A percentile compares a stretch with the other conserved stretches of the same genome.
phyloP scores from a whole-genome alignment of 2,888 invertebrate genomes.

The Luffia ferchaultella region DNA sequence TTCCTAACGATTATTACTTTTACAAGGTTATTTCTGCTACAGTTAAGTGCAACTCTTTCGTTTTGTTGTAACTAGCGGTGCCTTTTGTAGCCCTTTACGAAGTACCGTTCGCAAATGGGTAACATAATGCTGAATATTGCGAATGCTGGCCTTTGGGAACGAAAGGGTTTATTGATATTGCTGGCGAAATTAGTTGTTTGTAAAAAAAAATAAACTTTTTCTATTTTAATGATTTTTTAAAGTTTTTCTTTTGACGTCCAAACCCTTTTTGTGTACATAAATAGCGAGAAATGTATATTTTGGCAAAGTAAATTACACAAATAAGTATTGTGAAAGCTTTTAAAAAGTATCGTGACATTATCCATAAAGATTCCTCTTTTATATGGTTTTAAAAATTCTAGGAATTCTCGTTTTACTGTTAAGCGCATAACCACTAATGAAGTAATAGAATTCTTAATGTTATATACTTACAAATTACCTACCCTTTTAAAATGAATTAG shows the following conservation, averaged over 20 bases:
- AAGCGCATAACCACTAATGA: too few relatives aligned
- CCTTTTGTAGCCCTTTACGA: constrained; percentile 32
- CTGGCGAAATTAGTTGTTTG: neutral
- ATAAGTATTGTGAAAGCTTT: neutral
- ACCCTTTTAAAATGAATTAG: too few relatives aligned
- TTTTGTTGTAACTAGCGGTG: constrained; percentile 43
- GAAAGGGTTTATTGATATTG: constrained; percentile 10
- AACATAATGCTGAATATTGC: constrained; percentile 19
- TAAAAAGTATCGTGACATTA: neutral
- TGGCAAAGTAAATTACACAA: too few relatives aligned
- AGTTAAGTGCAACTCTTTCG: constrained; percentile 54
- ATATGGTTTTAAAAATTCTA: too few relatives aligned
- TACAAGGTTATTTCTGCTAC: constrained; percentile 10
- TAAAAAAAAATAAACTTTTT: neutral
- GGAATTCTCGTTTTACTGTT: too few relatives aligned
- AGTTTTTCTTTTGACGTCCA: neutral
- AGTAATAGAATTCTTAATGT: too few relatives aligned
- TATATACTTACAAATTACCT: too few relatives aligned
- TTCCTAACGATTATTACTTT: constrained; percentile 28
- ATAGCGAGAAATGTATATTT: too few relatives aligned
- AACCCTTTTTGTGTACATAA: too few relatives aligned
- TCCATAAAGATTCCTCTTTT: neutral
- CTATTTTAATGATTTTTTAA: neutral
- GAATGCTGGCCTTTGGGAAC: constrained; percentile 4
- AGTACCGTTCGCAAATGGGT: constrained; percentile 48